phyloP scores from a whole-genome alignment of 2,113 vertebrate species.

The Odocoileus hemionus region DNA sequence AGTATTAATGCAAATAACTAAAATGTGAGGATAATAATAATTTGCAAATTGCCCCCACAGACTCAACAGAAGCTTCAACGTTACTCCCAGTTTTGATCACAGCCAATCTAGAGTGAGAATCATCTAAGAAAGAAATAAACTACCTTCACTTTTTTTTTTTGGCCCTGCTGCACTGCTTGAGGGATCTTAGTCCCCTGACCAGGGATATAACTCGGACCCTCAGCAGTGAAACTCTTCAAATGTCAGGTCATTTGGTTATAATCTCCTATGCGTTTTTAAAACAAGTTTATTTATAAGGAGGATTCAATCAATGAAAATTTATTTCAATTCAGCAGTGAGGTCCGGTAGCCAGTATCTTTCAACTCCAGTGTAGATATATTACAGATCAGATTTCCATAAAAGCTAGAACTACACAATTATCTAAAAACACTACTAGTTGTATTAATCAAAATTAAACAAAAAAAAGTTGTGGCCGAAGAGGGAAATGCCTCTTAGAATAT shows the following conservation, averaged over 20 bases:
- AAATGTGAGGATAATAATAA: background rate
- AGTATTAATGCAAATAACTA: background rate
- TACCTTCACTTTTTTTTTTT: background rate
- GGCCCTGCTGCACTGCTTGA: background rate
- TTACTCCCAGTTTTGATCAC: background rate
- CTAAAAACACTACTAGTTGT: conserved; percentile 3
- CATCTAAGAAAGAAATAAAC: conserved; percentile 3
- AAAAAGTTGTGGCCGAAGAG: background rate
- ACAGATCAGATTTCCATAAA: conserved; percentile 11
- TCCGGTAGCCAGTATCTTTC: background rate
- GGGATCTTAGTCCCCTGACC: background rate
- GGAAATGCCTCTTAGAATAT: background rate
- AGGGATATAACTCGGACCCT: background rate
- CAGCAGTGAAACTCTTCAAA: background rate
- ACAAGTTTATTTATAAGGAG: background rate
- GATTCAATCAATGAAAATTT: background rate
- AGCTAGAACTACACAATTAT: background rate
- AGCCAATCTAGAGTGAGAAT: background rate
- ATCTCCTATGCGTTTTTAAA: background rate
- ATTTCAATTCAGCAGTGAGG: background rate
- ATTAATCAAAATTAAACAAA: background rate
- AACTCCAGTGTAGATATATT: background rate
- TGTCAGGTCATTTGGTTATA: background rate
- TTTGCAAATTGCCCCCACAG: background rate
- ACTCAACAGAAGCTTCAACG: background rate